Percentiles rank a stretch among this genome's conserved stretches.
These are phyloP conservation scores for Ditula angustiorana DNA, from an alignment of 2,888 invertebrate species.

Conservation along the genomic window DNA sequence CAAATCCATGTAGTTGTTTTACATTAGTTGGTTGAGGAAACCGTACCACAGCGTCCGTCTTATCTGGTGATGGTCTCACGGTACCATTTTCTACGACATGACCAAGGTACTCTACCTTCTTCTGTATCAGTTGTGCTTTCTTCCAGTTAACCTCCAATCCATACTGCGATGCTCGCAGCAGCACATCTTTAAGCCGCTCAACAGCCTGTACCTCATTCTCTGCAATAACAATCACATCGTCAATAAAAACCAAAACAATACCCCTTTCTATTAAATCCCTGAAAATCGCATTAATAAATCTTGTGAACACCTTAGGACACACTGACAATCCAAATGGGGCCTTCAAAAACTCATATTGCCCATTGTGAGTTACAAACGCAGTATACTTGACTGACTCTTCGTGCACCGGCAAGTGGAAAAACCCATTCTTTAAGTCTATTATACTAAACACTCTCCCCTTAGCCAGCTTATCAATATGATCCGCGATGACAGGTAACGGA, in stretches of 20 bases:
- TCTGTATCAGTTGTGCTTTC: slow-evolving; percentile 7
- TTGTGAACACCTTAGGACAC: slow-evolving; percentile 56
- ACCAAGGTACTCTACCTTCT: slow-evolving; percentile 49
- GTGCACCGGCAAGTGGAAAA: background rate
- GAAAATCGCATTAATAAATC: slow-evolving; percentile 54
- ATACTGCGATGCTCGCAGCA: slow-evolving; percentile 38
- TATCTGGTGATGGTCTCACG: slow-evolving; percentile 42
- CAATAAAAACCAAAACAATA: slow-evolving; percentile 39
- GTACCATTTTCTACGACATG: slow-evolving; percentile 39
- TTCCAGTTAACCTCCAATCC: slow-evolving; percentile 43
- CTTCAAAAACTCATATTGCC: slow-evolving; percentile 63
- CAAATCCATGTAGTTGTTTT: slow-evolving; percentile 45
- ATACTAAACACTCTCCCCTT: slow-evolving; percentile 16
- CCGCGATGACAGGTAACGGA: slow-evolving; percentile 16
- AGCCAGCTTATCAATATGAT: slow-evolving; percentile 28
- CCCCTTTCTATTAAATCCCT: slow-evolving; percentile 44
- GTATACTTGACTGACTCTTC: slow-evolving; percentile 46
- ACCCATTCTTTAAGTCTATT: slow-evolving; percentile 36
- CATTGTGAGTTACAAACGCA: slow-evolving; percentile 58
- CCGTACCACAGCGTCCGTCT: slow-evolving; percentile 42
- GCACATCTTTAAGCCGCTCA: slow-evolving; percentile 32
- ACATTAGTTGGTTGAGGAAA: slow-evolving; percentile 42
- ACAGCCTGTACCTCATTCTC: slow-evolving; percentile 35
- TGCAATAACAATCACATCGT: slow-evolving; percentile 41
- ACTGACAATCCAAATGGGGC: slow-evolving; percentile 65